Base-by-base conservation (phyloP, 2,113 vertebrate genomes). In the Astatotilapia flaviijosephi region DNA sequence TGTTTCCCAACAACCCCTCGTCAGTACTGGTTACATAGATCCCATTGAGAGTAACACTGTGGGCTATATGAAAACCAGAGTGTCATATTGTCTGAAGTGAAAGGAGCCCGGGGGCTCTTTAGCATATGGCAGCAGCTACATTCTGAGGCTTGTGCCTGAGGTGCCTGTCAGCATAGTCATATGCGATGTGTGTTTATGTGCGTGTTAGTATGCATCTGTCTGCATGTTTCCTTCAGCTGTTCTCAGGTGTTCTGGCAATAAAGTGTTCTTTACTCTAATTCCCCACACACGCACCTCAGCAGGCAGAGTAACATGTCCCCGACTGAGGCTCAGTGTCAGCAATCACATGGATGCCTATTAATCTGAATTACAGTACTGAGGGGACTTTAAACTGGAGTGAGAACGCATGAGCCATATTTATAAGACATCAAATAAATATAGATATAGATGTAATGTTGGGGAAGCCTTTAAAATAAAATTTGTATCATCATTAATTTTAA, bases 11-110 rank as follows among this genome's bases (percentile, higher is more conserved):
- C 19, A 55, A 89, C 82, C 54, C 3, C 21, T 35, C 10, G 0
- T 77, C 54, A 54, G 40, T 42, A 60, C 42, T 47, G 53, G 19
- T 70, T 40, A n/a, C 75, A n/a, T 26, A 23, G 54, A 62, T 80
- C 77, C 84, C 88, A 56, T 54, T 87, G 91, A 89, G 90, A 84
- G 60, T n/a, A 73, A 62, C 83, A 79, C 82, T 56, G 56, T 80
- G 80, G 88, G 84, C 75, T 86, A 65, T 86, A 87, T 89, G 33
- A 85, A 91, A 90, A 82, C 85, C 86, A 81, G 79, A 77, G 84
- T 85, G 86, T 91, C 90, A 92, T 92, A 86, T 85, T 92, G 90
- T 94, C 87, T 93, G 86, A 91, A 82, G 92, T 86, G 81, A 93
- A 83, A 79, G 70, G 85, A 93, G 93, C 90, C 93, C 7, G 35